Evolutionary conservation across 2,113 vertebrate genomes (phyloP).

Genomic region (Sturnira hondurensis): DNA sequence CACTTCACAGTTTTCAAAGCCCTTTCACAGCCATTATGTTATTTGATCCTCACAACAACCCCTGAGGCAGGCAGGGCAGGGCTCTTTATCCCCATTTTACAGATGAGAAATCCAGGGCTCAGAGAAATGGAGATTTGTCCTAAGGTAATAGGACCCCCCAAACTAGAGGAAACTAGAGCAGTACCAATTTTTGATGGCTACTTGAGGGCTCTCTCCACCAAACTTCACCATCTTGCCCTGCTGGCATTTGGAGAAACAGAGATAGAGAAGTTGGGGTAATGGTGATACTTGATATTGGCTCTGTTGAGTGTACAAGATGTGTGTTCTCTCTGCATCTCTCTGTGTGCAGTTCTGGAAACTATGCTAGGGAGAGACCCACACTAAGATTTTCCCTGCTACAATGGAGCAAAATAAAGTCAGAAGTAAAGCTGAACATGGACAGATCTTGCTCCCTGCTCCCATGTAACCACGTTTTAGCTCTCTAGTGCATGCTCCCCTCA

Average conservation of each 20-base stretch:
- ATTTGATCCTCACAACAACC: conserved; percentile 46
- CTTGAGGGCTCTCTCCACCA: not conserved
- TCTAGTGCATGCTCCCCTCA: too few relatives aligned
- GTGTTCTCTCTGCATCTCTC: not conserved
- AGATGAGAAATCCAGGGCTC: conserved; percentile 20
- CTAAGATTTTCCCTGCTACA: not conserved
- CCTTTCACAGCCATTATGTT: conserved; percentile 49
- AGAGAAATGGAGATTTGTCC: not conserved
- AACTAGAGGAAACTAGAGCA: not conserved
- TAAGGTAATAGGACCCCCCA: not conserved
- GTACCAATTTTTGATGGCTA: not conserved
- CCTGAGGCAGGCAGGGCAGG: not conserved
- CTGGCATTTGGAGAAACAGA: not conserved
- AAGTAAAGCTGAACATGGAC: not conserved
- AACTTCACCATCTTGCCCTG: not conserved
- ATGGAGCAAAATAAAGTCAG: not conserved
- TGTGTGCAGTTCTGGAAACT: not conserved
- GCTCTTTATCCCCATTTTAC: conserved; percentile 61
- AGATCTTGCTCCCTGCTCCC: not conserved
- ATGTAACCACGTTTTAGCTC: not conserved
- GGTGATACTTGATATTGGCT: not conserved
- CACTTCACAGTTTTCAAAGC: conserved; percentile 66
- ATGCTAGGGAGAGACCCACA: not conserved
- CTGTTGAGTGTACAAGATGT: not conserved
- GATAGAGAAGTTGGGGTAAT: not conserved